These are phyloP conservation scores for Phortica magna DNA, from an alignment of 2,888 invertebrate genomes.

Conservation along the genomic window DNA sequence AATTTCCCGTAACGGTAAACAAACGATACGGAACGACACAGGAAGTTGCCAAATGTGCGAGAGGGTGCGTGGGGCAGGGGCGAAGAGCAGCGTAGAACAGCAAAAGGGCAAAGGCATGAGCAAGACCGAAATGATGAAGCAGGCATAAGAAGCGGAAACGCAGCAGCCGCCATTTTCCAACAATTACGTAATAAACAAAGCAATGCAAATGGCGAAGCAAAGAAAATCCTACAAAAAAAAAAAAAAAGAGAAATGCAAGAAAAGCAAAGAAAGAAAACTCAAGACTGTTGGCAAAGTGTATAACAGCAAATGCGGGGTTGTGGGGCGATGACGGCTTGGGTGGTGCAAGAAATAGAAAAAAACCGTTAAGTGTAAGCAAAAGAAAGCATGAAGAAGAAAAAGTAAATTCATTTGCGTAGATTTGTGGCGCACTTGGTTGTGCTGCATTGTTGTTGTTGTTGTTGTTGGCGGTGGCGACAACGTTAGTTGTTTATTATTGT, in stretches of 20 bases:
- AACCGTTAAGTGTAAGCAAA: neutral
- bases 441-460: neutral
- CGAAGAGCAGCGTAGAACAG: too few relatives aligned
- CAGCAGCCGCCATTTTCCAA: slow-evolving; percentile 54
- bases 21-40: slow-evolving; percentile 9
- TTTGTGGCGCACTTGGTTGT: slow-evolving; percentile 11
- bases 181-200: slow-evolving; percentile 61
- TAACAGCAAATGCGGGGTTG: neutral
- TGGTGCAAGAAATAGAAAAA: neutral
- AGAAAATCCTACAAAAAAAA: neutral
- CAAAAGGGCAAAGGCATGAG: neutral
- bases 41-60: neutral
- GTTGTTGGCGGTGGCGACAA: neutral
- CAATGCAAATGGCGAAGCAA: neutral
- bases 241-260: neutral
- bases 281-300: neutral
- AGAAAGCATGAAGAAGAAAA: neutral
- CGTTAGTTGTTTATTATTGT: neutral
- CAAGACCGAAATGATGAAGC: neutral
- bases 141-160: neutral
- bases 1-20: slow-evolving; percentile 53
- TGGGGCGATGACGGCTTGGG: neutral
- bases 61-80: too few relatives aligned
- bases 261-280: neutral
- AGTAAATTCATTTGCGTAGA: slow-evolving; percentile 30